These are phyloP conservation scores for Onychostoma macrolepis DNA, from an alignment of 2,113 vertebrate genomes.

Conservation along the genomic window DNA sequence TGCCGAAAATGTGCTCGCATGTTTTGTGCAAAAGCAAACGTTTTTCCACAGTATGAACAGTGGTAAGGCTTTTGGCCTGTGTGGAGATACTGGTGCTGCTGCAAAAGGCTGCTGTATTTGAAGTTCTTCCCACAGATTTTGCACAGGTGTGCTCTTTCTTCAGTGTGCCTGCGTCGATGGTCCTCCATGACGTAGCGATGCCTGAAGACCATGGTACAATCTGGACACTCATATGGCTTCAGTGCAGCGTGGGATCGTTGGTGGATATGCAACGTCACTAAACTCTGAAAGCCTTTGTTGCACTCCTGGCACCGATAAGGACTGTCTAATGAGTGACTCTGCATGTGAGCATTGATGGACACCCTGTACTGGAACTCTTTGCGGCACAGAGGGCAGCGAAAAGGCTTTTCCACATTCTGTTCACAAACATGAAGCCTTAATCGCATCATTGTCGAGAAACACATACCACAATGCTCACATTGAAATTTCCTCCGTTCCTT, in stretches of 20 bases:
- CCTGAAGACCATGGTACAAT: conserved; percentile 86
- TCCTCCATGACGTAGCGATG: conserved; percentile 86
- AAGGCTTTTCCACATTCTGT: conserved; percentile 67
- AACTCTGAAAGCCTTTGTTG: conserved; percentile 80
- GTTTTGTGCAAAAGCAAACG: conserved; percentile 79
- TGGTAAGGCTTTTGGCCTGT: conserved; percentile 80
- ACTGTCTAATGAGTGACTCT: conserved; percentile 72
- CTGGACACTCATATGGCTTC: conserved; percentile 82
- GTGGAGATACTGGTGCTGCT: conserved; percentile 85
- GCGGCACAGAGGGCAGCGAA: conserved; percentile 74
- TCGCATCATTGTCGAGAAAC: conserved; percentile 65
- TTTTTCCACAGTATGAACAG: conserved; percentile 73
- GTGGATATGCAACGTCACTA: conserved; percentile 76
- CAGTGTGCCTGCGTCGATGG: conserved; percentile 82
- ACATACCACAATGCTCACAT: conserved; percentile 69
- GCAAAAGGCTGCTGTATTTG: conserved; percentile 83
- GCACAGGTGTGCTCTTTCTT: conserved; percentile 74
- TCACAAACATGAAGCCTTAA: conserved; percentile 71
- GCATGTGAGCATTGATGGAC: conserved; percentile 77
- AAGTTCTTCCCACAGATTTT: conserved; percentile 81
- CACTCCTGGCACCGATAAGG: conserved; percentile 83
- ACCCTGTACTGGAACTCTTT: conserved; percentile 74
- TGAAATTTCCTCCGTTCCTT: conserved; percentile 53
- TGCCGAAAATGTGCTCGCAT: conserved; percentile 78
- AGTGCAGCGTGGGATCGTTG: conserved; percentile 82